A percentile compares a stretch with the other conserved stretches of the same genome.
phyloP scores from a whole-genome alignment of 2,113 vertebrate species.

The Oxyruncus cristatus region DNA sequence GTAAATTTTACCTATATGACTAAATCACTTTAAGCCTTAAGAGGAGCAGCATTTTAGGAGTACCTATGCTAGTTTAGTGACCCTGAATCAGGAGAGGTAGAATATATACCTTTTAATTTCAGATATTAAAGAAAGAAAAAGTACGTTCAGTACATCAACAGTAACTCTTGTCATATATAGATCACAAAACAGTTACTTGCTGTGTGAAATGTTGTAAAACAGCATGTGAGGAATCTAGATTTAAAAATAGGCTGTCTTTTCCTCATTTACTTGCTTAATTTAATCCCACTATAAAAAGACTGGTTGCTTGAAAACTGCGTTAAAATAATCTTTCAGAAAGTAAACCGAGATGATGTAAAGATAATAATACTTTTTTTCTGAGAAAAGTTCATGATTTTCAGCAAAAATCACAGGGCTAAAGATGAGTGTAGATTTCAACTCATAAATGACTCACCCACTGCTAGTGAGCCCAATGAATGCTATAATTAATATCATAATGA shows the following conservation, averaged over 20 bases:
- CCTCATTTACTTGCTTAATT: neutral
- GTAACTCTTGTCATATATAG: neutral
- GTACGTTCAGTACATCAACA: neutral
- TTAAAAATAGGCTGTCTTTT: neutral
- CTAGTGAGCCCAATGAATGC: neutral
- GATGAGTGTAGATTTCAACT: neutral
- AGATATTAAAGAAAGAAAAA: neutral
- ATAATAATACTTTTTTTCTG: neutral
- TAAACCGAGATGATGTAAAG: neutral
- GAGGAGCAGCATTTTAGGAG: neutral
- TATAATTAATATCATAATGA: neutral
- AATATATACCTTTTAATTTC: neutral
- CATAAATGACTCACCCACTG: neutral
- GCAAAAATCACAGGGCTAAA: neutral
- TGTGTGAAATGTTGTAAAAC: neutral
- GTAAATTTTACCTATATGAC: neutral
- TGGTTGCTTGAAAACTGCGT: neutral
- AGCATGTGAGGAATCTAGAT: neutral
- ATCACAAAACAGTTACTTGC: no score
- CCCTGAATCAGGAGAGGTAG: neutral
- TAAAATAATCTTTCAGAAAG: neutral
- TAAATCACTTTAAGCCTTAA: neutral
- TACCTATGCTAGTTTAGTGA: neutral
- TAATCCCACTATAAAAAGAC: neutral
- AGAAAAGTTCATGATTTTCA: neutral